Conservation (phyloP, 64 coral and sea anemone genomes). For the Montipora cactus region DNA sequence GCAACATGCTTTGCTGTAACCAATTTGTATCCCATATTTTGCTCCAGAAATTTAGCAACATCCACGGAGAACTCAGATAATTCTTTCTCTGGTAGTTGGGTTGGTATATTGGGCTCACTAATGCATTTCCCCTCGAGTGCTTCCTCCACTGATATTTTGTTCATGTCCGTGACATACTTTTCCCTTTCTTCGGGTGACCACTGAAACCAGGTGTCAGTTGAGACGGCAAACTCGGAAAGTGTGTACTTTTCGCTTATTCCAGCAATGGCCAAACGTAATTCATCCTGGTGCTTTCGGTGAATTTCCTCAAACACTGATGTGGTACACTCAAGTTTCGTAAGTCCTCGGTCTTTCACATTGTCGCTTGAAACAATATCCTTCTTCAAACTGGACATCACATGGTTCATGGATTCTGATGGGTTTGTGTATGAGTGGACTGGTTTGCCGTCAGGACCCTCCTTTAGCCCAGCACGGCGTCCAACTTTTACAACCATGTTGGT, state of each 20-base stretch:
- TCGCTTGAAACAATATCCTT: neutral
- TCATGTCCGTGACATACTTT: neutral
- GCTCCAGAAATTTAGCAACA: neutral
- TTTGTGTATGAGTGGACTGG: constrained; percentile 50
- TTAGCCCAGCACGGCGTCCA: constrained; percentile 30
- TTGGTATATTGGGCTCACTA: neutral
- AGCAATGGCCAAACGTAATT: constrained; percentile 14
- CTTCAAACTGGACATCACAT: constrained; percentile 36
- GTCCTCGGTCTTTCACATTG: neutral
- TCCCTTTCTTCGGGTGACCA: neutral
- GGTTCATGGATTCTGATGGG: constrained; percentile 53
- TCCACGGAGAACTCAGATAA: neutral
- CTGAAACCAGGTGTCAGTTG: constrained; percentile 1
- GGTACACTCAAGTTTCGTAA: constrained; percentile 27
- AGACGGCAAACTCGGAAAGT: neutral
- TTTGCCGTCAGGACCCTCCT: neutral
- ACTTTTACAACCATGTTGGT: constrained; percentile 46
- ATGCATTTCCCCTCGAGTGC: neutral
- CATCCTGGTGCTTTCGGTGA: constrained; percentile 14
- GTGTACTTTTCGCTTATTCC: constrained; percentile 41
- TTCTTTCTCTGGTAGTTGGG: neutral
- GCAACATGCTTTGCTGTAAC: neutral
- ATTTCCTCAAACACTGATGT: constrained; percentile 41
- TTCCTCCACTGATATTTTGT: neutral
- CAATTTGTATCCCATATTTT: neutral